Conservation (phyloP, 1,140 invertebrate genomes). For the Hycleus phaleratus region DNA sequence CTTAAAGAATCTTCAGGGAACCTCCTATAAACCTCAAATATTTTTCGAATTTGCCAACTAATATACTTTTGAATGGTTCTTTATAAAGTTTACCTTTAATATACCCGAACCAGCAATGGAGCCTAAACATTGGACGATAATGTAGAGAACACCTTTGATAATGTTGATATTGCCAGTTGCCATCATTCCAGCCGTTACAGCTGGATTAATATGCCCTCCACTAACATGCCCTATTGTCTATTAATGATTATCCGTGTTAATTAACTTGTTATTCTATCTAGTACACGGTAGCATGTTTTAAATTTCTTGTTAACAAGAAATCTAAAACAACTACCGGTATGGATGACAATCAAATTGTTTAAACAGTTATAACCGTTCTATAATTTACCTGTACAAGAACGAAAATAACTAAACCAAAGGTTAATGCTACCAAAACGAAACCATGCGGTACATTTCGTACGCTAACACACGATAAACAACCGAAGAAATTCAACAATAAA, state of each 20-base stretch:
- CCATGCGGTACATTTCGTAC: slow-evolving; percentile 43
- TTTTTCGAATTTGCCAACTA: too few relatives aligned
- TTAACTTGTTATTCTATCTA: background rate
- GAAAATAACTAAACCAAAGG: slow-evolving; percentile 81
- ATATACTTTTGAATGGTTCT: background rate
- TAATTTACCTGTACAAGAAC: slow-evolving; percentile 59
- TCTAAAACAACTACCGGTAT: too few relatives aligned
- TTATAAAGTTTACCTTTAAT: slow-evolving; percentile 38
- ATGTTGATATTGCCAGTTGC: slow-evolving; percentile 71
- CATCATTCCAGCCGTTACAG: slow-evolving; percentile 73
- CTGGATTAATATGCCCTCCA: slow-evolving; percentile 87
- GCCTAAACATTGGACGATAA: slow-evolving; percentile 76
- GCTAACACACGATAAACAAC: slow-evolving; percentile 66
- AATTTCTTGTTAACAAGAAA: background rate
- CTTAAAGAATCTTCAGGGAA: background rate
- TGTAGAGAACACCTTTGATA: slow-evolving; percentile 68
- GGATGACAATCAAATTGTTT: too few relatives aligned
- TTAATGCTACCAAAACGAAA: slow-evolving; percentile 70
- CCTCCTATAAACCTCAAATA: too few relatives aligned
- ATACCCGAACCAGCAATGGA: slow-evolving; percentile 75
- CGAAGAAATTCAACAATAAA: slow-evolving; percentile 72
- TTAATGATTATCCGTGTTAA: slow-evolving; percentile 15
- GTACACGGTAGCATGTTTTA: background rate
- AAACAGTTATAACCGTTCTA: slow-evolving; percentile 27
- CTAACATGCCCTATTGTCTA: slow-evolving; percentile 79